Conservation (phyloP, 2,113 vertebrate genomes). For the Emydocephalus ijimae region DNA sequence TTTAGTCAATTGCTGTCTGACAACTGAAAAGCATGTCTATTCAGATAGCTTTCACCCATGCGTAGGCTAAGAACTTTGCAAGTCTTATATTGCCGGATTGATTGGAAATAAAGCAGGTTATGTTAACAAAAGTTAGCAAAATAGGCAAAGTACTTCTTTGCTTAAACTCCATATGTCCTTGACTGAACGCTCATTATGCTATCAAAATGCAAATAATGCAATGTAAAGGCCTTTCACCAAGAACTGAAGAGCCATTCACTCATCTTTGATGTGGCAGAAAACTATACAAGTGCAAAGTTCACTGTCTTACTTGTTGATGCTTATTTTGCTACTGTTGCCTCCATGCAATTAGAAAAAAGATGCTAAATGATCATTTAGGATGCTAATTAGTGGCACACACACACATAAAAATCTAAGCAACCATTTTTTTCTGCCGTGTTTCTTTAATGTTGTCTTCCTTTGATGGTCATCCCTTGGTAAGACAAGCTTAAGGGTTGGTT, state of each 20-base stretch:
- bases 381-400: not conserved
- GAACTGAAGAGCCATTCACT: not conserved
- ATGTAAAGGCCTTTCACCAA: not conserved
- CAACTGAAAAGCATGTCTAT: constrained; percentile 51
- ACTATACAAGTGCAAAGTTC: not conserved
- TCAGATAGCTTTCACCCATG: constrained; percentile 45
- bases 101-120: constrained; percentile 36
- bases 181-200: not conserved
- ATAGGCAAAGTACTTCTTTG: not conserved
- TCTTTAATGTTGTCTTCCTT: not conserved
- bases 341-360: not conserved
- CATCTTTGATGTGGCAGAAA: not conserved
- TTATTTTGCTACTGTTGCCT: not conserved
- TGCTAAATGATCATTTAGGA: not conserved
- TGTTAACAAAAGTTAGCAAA: constrained; percentile 42
- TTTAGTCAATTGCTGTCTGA: constrained; percentile 56
- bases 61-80: constrained; percentile 43
- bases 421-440: not conserved
- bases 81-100: constrained; percentile 40
- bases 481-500: not conserved
- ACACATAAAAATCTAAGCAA: not conserved
- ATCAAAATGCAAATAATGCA: not conserved
- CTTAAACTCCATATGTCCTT: not conserved
- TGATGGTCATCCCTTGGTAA: not conserved
- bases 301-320: not conserved